These are phyloP conservation scores for Magallana nippona DNA, from an alignment of 2,888 invertebrate genomes.

Conservation along the genomic window DNA sequence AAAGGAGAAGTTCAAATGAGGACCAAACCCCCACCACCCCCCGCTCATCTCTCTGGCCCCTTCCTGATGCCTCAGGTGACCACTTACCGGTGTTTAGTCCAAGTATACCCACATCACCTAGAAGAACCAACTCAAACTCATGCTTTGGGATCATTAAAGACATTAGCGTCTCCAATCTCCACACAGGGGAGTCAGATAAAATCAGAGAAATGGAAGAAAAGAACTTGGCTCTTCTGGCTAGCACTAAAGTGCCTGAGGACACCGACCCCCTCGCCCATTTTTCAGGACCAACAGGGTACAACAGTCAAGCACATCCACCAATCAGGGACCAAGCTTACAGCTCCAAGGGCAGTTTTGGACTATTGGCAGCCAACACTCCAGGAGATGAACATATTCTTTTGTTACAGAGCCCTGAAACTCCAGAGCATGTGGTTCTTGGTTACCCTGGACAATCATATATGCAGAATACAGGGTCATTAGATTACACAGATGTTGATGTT, in stretches of 20 bases:
- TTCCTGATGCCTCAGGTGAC: slow-evolving; percentile 34
- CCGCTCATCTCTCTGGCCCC: neutral
- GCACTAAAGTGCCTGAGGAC: slow-evolving; percentile 33
- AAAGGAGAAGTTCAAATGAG: slow-evolving; percentile 38
- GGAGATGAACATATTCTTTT: slow-evolving; percentile 63
- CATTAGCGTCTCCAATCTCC: slow-evolving; percentile 77
- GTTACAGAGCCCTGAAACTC: slow-evolving; percentile 53
- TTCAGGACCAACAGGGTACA: slow-evolving; percentile 20
- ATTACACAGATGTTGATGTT: slow-evolving; percentile 5
- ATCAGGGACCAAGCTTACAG: slow-evolving; percentile 13
- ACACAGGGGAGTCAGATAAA: slow-evolving; percentile 74
- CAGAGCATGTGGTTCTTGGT: neutral
- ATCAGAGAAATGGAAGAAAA: slow-evolving; percentile 75
- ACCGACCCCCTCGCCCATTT: neutral
- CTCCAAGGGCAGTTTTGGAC: slow-evolving; percentile 66
- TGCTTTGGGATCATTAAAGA: slow-evolving; percentile 78
- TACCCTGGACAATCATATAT: slow-evolving; percentile 22
- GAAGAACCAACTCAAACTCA: slow-evolving; percentile 33
- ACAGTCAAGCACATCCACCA: neutral
- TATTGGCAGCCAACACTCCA: slow-evolving; percentile 63
- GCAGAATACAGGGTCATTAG: neutral
- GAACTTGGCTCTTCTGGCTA: slow-evolving; percentile 62
- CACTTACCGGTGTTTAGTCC: slow-evolving; percentile 21
- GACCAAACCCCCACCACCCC: slow-evolving; percentile 12
- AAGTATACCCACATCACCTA: slow-evolving; percentile 23